These are phyloP conservation scores for Rhodinocichla rosea DNA, from an alignment of 2,113 vertebrate species.

Conservation along the genomic window DNA sequence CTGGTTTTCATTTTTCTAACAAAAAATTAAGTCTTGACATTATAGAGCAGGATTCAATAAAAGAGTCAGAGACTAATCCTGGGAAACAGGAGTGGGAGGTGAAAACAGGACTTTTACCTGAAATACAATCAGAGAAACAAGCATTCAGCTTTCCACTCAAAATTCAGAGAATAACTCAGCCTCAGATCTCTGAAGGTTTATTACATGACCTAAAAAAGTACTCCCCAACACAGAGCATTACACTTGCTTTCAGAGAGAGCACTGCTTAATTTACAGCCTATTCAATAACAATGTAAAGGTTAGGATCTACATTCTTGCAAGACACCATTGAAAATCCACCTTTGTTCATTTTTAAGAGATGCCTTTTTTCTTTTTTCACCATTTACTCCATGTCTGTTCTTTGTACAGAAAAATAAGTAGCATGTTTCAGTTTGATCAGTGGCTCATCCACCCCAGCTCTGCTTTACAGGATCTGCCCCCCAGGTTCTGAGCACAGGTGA, in stretches of 20 bases:
- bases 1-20: not conserved
- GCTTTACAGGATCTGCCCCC: not conserved
- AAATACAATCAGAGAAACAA: not conserved
- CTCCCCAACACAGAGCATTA: not conserved
- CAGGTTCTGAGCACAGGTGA: not conserved
- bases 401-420: not conserved
- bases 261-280: not conserved
- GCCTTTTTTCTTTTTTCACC: not conserved
- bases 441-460: not conserved
- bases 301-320: not conserved
- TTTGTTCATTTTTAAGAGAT: not conserved
- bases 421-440: not conserved
- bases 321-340: not conserved
- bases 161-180: not conserved
- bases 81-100: not conserved
- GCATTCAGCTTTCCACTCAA: not conserved
- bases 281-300: not conserved
- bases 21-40: not conserved
- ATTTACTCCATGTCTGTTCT: not conserved
- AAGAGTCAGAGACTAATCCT: not conserved
- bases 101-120: not conserved
- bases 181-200: not conserved
- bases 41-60: not conserved
- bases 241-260: not conserved
- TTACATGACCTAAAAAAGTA: not conserved